Percentiles rank a stretch among this genome's conserved stretches.
Conservation (phyloP, 2,888 invertebrate genomes). For the Nebria salina region DNA sequence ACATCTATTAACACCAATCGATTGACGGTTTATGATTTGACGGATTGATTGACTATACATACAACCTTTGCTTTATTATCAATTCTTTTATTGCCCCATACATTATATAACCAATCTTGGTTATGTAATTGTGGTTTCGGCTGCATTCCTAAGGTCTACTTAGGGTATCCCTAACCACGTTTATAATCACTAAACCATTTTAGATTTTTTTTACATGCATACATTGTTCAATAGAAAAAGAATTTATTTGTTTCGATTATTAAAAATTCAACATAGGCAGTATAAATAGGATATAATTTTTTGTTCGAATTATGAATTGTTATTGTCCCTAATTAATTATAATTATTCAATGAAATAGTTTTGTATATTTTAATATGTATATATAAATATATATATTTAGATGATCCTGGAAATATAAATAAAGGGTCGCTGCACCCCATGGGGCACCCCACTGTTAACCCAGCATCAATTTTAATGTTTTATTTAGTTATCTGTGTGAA, state of each 20-base stretch:
- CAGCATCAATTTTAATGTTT: background rate
- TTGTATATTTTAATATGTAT: background rate
- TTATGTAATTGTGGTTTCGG: background rate
- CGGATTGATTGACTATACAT: slow-evolving; percentile 7
- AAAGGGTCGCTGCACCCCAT: background rate
- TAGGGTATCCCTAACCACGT: too few species aligned
- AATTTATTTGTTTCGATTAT: too few species aligned
- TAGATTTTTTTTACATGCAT: too few species aligned
- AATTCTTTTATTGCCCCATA: background rate
- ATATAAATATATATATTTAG: background rate
- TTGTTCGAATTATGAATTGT: too few species aligned
- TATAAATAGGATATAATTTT: too few species aligned
- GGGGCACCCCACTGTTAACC: background rate
- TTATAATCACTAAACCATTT: too few species aligned
- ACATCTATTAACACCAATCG: slow-evolving; percentile 29
- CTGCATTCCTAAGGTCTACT: too few species aligned
- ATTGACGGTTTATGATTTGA: background rate
- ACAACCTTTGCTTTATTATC: background rate
- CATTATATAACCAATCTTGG: background rate
- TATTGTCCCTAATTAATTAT: too few species aligned
- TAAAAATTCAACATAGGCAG: too few species aligned
- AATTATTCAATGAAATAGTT: too few species aligned
- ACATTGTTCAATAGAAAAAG: too few species aligned
- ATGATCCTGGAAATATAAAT: background rate
- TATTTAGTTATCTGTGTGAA: background rate